A percentile compares a stretch with the other conserved stretches of the same genome.
phyloP scores from a whole-genome alignment of 2,797 vertebrate genomes.

The Meriones psammophilus region DNA sequence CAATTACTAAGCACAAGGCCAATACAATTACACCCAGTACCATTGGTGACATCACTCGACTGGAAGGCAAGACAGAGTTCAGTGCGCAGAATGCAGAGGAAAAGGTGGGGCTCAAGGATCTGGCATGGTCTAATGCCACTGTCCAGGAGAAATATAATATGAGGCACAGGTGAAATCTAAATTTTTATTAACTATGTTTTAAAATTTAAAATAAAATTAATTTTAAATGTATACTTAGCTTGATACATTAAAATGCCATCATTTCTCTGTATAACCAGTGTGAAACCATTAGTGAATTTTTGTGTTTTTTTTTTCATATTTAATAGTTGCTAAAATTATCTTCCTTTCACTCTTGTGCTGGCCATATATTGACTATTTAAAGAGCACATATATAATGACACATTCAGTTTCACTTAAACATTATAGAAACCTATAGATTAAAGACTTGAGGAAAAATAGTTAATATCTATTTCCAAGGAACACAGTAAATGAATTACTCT shows the following conservation, averaged over 20 bases:
- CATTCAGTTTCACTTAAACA: neutral
- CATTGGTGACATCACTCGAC: rapidly evolving
- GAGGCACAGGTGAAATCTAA: neutral
- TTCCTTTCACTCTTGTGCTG: neutral
- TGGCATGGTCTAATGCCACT: neutral
- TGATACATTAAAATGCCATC: neutral
- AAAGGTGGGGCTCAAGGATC: too few relatives aligned
- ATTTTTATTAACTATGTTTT: neutral
- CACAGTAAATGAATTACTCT: neutral
- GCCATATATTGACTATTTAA: neutral
- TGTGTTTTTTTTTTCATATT: neutral
- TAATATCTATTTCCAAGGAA: neutral
- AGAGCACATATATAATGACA: neutral
- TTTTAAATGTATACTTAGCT: neutral
- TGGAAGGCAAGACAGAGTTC: neutral
- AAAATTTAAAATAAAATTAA: neutral
- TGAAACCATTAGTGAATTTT: neutral
- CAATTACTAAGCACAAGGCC: neutral
- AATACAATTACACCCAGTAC: neutral
- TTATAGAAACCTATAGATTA: neutral
- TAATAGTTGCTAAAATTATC: neutral
- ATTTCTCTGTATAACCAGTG: neutral
- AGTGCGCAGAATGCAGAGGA: neutral
- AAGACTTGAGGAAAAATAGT: neutral
- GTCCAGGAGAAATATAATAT: neutral